Conservation (phyloP, 2,888 invertebrate genomes). For the Himalopsyche tibetana region DNA sequence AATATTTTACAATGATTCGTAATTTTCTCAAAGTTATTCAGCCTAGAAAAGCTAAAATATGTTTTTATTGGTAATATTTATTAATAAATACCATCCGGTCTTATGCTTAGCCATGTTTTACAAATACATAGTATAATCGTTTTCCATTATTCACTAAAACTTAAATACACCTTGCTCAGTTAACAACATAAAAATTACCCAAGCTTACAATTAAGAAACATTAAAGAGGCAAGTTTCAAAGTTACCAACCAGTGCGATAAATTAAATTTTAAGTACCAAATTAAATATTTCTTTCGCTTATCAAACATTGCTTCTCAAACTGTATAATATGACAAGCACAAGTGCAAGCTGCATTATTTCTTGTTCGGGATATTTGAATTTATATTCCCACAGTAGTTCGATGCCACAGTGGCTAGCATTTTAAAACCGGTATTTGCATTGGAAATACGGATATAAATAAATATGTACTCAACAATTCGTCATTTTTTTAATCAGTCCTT, state of each 20-base stretch:
- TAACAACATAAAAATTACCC: neutral
- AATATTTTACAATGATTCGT: too few species aligned
- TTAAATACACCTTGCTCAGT: neutral
- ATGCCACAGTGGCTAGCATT: slow-evolving; percentile 46
- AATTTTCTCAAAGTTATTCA: too few species aligned
- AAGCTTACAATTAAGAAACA: neutral
- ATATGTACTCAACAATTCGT: neutral
- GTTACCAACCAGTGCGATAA: neutral
- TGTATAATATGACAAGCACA: neutral
- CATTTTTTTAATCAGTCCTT: neutral
- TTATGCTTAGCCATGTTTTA: too few species aligned
- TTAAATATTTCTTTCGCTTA: slow-evolving; percentile 27
- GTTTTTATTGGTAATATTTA: too few species aligned
- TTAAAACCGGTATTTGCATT: slow-evolving; percentile 57
- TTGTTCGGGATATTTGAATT: slow-evolving; percentile 31
- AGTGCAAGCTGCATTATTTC: slow-evolving; percentile 34
- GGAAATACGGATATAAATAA: slow-evolving; percentile 36
- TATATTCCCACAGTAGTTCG: slow-evolving; percentile 24
- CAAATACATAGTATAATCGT: too few species aligned
- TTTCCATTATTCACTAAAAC: too few species aligned
- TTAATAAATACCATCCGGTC: too few species aligned
- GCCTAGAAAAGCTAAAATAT: too few species aligned
- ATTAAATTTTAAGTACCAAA: slow-evolving; percentile 3
- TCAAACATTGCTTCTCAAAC: slow-evolving; percentile 22
- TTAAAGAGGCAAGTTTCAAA: neutral